Evolutionary conservation across 2,113 vertebrate species (phyloP).

Genomic region (Sceloporus tristichus): DNA sequence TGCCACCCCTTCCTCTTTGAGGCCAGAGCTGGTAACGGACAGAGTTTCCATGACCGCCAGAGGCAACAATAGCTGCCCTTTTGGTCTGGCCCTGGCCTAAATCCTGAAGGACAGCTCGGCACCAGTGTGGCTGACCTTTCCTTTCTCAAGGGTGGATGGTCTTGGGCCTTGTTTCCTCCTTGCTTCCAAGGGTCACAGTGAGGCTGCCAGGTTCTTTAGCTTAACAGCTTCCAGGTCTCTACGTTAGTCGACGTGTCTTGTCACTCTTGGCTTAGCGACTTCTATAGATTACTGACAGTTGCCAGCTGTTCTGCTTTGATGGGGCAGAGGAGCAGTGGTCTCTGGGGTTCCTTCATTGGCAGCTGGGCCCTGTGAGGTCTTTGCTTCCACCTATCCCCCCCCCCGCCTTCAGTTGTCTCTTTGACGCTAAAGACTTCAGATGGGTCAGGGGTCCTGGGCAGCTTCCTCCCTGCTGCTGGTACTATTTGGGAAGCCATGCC

Average conservation of each 20-base stretch:
- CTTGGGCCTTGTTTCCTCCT: background rate
- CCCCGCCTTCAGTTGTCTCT: background rate
- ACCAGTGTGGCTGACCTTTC: background rate
- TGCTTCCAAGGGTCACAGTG: background rate
- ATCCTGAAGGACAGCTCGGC: background rate
- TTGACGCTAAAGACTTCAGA: background rate
- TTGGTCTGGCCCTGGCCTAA: background rate
- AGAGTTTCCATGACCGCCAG: background rate
- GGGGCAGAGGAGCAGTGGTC: too few species aligned
- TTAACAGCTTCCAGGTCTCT: background rate
- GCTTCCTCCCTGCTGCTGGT: background rate
- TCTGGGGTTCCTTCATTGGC: background rate
- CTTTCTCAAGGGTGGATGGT: background rate
- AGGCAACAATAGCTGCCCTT: too few species aligned
- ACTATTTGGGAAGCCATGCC: constrained; percentile 49
- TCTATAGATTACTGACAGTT: background rate
- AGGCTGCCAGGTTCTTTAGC: too few species aligned
- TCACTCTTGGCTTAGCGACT: background rate
- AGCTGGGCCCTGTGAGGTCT: background rate
- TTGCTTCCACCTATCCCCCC: background rate
- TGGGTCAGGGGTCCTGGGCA: background rate
- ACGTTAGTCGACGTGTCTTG: background rate
- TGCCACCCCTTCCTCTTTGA: background rate
- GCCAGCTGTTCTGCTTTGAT: background rate
- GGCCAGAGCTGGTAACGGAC: background rate